These are phyloP conservation scores for Etheostoma cragini DNA, from an alignment of 2,113 vertebrate genomes.

Conservation along the genomic window DNA sequence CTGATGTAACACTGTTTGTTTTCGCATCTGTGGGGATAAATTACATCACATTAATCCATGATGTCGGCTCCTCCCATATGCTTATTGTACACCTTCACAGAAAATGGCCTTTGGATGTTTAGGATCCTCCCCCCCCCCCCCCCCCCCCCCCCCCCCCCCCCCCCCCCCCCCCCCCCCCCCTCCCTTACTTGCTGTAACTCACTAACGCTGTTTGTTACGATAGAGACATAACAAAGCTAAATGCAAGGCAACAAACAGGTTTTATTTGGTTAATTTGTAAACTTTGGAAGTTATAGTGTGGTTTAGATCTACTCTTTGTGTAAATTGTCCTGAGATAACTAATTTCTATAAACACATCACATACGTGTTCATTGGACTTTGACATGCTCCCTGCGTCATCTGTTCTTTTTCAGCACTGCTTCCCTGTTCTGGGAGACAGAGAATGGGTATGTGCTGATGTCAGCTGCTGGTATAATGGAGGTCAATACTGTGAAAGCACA, in stretches of 20 bases:
- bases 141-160: too few species aligned
- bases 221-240: too few species aligned
- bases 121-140: constrained; percentile 1
- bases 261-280: too few species aligned
- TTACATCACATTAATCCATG: not conserved
- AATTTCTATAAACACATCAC: not conserved
- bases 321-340: too few species aligned
- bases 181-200: constrained; percentile 2
- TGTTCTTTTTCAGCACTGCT: not conserved
- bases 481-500: not conserved
- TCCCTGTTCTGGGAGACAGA: not conserved
- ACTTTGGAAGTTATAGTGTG: too few species aligned
- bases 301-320: too few species aligned
- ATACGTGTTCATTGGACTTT: not conserved
- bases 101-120: not conserved
- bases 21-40: not conserved
- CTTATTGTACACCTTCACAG: not conserved
- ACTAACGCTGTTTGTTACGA: not conserved
- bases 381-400: constrained; percentile 21
- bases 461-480: constrained; percentile 18
- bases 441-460: constrained; percentile 35
- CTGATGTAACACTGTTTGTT: constrained; percentile 19
- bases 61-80: constrained; percentile 18
- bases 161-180: too few species aligned
- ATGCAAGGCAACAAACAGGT: too few species aligned